These are phyloP conservation scores for Chamaea fasciata DNA, from an alignment of 2,113 vertebrate species.

Conservation along the genomic window DNA sequence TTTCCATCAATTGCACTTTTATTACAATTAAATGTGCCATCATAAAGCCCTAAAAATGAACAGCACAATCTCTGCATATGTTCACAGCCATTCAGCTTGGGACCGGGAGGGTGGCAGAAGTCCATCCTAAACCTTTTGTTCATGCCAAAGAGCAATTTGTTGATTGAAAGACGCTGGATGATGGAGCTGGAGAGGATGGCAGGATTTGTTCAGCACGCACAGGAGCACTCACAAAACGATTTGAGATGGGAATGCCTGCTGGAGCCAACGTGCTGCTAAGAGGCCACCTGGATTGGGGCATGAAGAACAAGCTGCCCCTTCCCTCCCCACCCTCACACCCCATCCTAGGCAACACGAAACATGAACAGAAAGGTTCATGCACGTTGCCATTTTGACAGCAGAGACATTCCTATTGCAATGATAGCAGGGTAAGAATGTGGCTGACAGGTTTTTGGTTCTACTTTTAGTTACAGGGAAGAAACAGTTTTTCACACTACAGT, in stretches of 20 bases:
- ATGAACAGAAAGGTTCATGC: background rate
- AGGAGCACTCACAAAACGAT: background rate
- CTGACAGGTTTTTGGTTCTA: background rate
- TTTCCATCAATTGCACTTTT: constrained; percentile 59
- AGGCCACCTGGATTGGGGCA: constrained; percentile 36
- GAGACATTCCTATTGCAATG: background rate
- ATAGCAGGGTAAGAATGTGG: background rate
- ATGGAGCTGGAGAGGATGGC: constrained; percentile 5
- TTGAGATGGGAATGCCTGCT: background rate
- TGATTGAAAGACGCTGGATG: constrained; percentile 41
- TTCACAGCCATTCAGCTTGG: constrained; percentile 52
- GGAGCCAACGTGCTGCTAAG: constrained; percentile 9
- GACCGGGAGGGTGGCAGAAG: constrained; percentile 52
- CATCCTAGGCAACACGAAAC: background rate
- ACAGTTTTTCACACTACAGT: background rate
- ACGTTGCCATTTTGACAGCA: background rate
- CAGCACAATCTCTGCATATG: constrained; percentile 54
- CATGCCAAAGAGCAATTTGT: constrained; percentile 62
- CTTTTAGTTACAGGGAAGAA: background rate
- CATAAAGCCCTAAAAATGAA: constrained; percentile 50
- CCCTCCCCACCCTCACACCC: background rate
- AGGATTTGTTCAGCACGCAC: constrained; percentile 20
- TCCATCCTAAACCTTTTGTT: constrained; percentile 59
- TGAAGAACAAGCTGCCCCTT: background rate
- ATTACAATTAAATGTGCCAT: constrained; percentile 61